These are phyloP conservation scores for Coenobita brevimanus DNA, from an alignment of 1,140 invertebrate species.

Conservation along the genomic window DNA sequence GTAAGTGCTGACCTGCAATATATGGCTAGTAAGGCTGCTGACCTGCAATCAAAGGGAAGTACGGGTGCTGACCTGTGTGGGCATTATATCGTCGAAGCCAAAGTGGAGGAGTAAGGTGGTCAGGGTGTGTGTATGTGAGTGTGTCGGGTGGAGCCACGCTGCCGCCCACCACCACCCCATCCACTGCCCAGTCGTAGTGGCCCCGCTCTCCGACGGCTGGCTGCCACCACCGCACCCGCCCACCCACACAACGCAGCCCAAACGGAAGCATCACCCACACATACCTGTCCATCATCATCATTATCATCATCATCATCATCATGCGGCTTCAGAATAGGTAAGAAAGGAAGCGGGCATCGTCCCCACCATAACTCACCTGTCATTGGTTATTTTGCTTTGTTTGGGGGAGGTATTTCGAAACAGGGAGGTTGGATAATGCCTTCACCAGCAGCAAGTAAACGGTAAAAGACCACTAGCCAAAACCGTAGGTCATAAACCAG, in stretches of 20 bases:
- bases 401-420: too few species aligned
- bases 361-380: too few species aligned
- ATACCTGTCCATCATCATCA: too few species aligned
- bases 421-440: too few species aligned
- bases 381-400: too few species aligned
- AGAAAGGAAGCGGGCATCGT: too few species aligned
- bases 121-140: constrained; percentile 46
- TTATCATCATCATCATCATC: too few species aligned
- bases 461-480: too few species aligned
- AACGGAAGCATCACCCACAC: constrained; percentile 71
- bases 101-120: constrained; percentile 47
- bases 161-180: constrained; percentile 73
- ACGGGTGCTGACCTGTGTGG: constrained; percentile 12
- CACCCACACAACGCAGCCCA: constrained; percentile 71
- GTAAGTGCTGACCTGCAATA: too few species aligned
- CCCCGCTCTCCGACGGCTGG: constrained; percentile 70
- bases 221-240: constrained; percentile 75
- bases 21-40: neutral
- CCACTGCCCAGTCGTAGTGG: constrained; percentile 74
- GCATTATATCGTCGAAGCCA: constrained; percentile 67
- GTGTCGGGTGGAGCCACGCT: constrained; percentile 50
- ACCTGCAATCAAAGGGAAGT: neutral
- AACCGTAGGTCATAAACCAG: too few species aligned
- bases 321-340: too few species aligned
- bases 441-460: too few species aligned